Conservation (phyloP, 2,888 invertebrate genomes). For the Ennomos fuscantarius region DNA sequence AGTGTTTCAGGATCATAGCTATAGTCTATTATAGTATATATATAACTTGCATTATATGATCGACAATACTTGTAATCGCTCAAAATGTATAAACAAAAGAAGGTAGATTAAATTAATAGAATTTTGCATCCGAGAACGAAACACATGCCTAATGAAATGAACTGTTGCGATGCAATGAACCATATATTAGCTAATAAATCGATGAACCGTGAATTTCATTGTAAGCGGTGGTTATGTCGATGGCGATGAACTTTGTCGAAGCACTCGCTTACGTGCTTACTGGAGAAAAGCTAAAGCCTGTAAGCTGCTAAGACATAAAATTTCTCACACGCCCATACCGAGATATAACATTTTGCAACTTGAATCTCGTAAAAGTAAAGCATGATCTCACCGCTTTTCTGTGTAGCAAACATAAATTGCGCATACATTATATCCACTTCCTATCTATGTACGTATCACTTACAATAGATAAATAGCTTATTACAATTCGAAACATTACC, state of each 20-base stretch:
- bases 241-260: conserved; percentile 13
- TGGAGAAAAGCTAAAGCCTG: conserved; percentile 13
- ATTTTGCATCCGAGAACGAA: conserved; percentile 22
- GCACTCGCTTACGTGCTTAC: conserved; percentile 5
- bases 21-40: too few relatives aligned
- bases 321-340: neutral
- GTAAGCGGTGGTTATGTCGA: conserved; percentile 4
- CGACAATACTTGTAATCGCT: too few relatives aligned
- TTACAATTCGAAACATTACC: neutral
- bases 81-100: conserved; percentile 3
- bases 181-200: conserved; percentile 17
- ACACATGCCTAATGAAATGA: conserved; percentile 44
- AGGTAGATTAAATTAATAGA: conserved; percentile 14
- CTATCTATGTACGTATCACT: too few relatives aligned
- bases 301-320: conserved; percentile 16
- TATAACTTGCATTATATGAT: too few relatives aligned
- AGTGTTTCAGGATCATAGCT: neutral
- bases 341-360: conserved; percentile 7
- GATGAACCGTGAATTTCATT: conserved; percentile 32
- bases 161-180: conserved; percentile 42
- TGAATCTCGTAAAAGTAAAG: conserved; percentile 14
- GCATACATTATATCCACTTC: too few relatives aligned
- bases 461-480: neutral
- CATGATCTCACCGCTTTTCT: conserved; percentile 1
- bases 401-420: neutral